These are phyloP conservation scores for Leptopilina drosophilae DNA, from an alignment of 2,888 invertebrate genomes.

Conservation along the genomic window DNA sequence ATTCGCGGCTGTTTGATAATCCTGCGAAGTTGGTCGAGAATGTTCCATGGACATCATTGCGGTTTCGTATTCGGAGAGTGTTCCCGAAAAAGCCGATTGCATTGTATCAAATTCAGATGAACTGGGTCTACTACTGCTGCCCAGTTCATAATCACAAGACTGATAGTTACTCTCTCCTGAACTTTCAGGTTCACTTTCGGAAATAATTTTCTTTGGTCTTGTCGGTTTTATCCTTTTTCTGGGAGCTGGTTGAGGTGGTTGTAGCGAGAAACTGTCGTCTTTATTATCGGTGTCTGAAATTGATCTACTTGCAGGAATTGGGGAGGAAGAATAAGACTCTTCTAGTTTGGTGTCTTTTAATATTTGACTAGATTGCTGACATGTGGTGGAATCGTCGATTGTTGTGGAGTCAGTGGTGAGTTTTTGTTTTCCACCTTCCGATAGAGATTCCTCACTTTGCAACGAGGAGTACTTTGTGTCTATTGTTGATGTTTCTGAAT, in stretches of 20 bases:
- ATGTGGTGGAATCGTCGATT: conserved; percentile 51
- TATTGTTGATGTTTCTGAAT: conserved; percentile 66
- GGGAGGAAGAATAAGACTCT: conserved; percentile 50
- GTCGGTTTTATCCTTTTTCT: conserved; percentile 74
- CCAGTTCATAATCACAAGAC: conserved; percentile 89
- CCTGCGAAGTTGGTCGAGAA: conserved; percentile 87
- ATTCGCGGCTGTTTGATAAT: conserved; percentile 91
- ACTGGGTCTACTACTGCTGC: conserved; percentile 85
- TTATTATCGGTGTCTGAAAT: conserved; percentile 71
- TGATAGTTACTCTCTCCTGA: conserved; percentile 91
- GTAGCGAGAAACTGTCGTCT: conserved; percentile 63
- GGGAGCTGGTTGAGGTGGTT: conserved; percentile 70
- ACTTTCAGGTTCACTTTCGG: conserved; percentile 89
- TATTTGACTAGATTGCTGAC: conserved; percentile 61
- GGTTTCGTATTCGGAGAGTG: conserved; percentile 92
- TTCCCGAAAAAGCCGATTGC: conserved; percentile 79
- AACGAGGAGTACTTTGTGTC: not conserved
- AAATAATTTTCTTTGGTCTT: conserved; percentile 81
- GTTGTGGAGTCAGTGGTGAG: conserved; percentile 58
- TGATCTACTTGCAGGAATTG: conserved; percentile 69
- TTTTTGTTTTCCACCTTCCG: conserved; percentile 69
- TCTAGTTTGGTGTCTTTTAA: conserved; percentile 47
- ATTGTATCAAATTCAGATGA: conserved; percentile 93
- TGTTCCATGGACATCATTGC: conserved; percentile 88
- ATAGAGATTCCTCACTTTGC: conserved; percentile 63